Evolutionary conservation across 2,113 vertebrate genomes (phyloP), one percentile per base, ranked within the genome.

Genomic region (Bambusicola thoracicus): DNA sequence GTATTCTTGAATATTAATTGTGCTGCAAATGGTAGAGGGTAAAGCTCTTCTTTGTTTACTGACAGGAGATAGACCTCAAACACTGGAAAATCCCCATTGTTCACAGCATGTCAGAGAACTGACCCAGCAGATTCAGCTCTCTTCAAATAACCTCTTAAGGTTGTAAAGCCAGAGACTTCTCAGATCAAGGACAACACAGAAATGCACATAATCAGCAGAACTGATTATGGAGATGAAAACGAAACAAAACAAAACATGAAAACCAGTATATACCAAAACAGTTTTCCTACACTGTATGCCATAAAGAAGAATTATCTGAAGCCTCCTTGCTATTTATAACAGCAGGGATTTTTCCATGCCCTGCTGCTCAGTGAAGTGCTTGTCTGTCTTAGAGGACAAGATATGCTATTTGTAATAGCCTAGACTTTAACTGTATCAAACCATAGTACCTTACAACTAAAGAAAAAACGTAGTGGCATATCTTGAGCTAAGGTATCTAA

Each of bases 21-120:
- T 10, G 2, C 12, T 48, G 27, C 12, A 56, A 5, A 8, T 43
- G 5, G 16, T 7, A 8, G 12, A 5, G 6, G 2, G 6, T 15
- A 56, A 68, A 14, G 4, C 2, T 49, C 7, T 27, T 65, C 70
- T 79, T 44, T 2, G 3, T 53, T 95, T 76, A 73, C 2, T 89
- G 6, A 66, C 16, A 59, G 13, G 8, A 73, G 6, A 6, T n/a
- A 76, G 68, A 38, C 22, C 22, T 80, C 44, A 79, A 85, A 65
- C 18, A 80, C 48, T 11, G 10, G 43, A 36, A 82, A 77, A 27
- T 73, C 22, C 49, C 67, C 38, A 10, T 7, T 93, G 14, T 51
- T 68, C 75, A 3, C 14, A 78, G 38, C 48, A 25, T 75, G 49
- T 46, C 19, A 65, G 62, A 61, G 44, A 90, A 87, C 11, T 73